Evolutionary conservation across 2,888 invertebrate genomes (phyloP).

Genomic region (Acronicta aceris): DNA sequence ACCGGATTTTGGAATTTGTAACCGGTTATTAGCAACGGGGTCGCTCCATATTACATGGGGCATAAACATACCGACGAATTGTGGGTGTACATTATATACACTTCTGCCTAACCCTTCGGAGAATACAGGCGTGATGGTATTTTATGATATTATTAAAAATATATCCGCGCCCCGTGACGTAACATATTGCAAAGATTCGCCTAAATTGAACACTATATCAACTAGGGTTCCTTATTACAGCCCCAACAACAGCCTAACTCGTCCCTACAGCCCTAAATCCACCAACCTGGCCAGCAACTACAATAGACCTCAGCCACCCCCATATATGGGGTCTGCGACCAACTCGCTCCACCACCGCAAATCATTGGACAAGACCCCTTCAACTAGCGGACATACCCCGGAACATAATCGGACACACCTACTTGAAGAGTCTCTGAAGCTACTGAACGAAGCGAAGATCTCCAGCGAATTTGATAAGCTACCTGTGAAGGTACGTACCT

Average conservation of each 20-base stretch:
- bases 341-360: slow-evolving; percentile 80
- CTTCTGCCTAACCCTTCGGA: too few relatives aligned
- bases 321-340: slow-evolving; percentile 78
- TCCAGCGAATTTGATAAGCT: slow-evolving; percentile 67
- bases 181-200: too few relatives aligned
- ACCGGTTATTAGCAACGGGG: too few relatives aligned
- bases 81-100: too few relatives aligned
- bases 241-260: slow-evolving; percentile 88
- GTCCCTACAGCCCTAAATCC: slow-evolving; percentile 86
- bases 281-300: slow-evolving; percentile 80
- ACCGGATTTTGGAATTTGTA: too few relatives aligned
- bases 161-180: too few relatives aligned
- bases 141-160: too few relatives aligned
- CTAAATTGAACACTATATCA: neutral
- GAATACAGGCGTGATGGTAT: too few relatives aligned
- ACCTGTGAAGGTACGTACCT: slow-evolving; percentile 59
- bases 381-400: slow-evolving; percentile 72
- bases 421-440: slow-evolving; percentile 83
- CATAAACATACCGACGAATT: too few relatives aligned
- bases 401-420: slow-evolving; percentile 77
- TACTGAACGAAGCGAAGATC: slow-evolving; percentile 85
- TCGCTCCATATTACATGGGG: too few relatives aligned
- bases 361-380: slow-evolving; percentile 68
- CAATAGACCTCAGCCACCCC: slow-evolving; percentile 86
- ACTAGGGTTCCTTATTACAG: slow-evolving; percentile 68